These are phyloP conservation scores for Aselliscus stoliczkanus DNA, from an alignment of 2,797 vertebrate species.

Conservation along the genomic window DNA sequence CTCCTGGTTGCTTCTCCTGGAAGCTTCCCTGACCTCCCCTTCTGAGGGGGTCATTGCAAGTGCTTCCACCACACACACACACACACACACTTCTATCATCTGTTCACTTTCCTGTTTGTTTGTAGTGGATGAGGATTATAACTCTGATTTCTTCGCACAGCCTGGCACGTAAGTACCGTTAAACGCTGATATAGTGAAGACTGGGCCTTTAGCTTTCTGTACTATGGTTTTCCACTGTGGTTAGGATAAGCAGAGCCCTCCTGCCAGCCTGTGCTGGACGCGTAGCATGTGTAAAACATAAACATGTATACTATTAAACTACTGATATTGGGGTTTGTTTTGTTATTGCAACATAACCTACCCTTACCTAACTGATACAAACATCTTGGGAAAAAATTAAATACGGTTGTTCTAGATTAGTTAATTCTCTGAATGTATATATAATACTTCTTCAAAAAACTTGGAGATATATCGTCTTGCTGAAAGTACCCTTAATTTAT, in stretches of 20 bases:
- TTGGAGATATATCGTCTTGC: not conserved
- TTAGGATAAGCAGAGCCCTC: not conserved
- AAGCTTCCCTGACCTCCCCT: not conserved
- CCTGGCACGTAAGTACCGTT: not conserved
- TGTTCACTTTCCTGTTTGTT: not conserved
- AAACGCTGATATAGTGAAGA: not conserved
- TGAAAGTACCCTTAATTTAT: not conserved
- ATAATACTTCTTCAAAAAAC: not conserved
- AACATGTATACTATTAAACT: not conserved
- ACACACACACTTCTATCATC: accelerated
- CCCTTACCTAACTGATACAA: not conserved
- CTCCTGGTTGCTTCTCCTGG: not conserved
- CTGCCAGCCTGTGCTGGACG: not conserved
- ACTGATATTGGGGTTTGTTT: not conserved
- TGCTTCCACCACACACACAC: not conserved
- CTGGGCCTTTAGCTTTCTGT: not conserved
- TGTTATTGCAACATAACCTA: not conserved
- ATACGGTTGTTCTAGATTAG: not conserved
- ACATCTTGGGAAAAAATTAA: not conserved
- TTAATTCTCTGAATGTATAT: not conserved
- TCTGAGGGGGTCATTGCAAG: not conserved
- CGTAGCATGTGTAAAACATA: not conserved
- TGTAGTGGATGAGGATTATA: not conserved
- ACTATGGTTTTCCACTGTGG: not conserved
- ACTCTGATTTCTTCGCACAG: not conserved